phyloP scores from a whole-genome alignment of 2,888 invertebrate genomes.

The Pandemis cinnamomeana region DNA sequence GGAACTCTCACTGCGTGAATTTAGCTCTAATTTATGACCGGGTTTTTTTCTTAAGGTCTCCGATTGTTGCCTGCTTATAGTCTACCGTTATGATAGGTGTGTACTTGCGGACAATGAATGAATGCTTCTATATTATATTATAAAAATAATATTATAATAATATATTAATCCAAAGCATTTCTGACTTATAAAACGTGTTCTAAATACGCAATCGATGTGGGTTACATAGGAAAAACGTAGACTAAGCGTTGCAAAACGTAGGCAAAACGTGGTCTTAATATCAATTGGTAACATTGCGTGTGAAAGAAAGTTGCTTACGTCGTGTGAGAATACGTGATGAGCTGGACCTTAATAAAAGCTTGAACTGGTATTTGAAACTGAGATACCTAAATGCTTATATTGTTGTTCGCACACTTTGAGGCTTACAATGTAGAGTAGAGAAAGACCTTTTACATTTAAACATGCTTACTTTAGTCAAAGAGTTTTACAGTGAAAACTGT shows the following conservation, averaged over 20 bases:
- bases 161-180: background rate
- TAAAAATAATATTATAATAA: background rate
- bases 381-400: constrained; percentile 8
- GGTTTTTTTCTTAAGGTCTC: background rate
- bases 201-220: background rate
- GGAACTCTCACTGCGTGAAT: too few species aligned
- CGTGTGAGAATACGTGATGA: background rate
- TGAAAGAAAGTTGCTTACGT: background rate
- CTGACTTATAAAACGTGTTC: background rate
- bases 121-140: background rate
- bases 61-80: background rate
- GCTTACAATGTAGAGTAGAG: background rate
- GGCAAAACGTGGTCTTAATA: constrained; percentile 7
- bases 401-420: constrained; percentile 5
- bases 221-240: background rate
- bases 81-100: background rate
- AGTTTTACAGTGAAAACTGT: background rate
- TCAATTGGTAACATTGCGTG: background rate
- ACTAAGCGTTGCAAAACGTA: constrained; percentile 3
- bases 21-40: too few species aligned
- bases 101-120: background rate
- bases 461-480: background rate
- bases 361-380: background rate
- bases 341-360: background rate
- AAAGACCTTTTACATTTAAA: background rate